A percentile compares a stretch with the other conserved stretches of the same genome.
phyloP scores from a whole-genome alignment of 2,888 invertebrate genomes.

The Odontomyia ornata region DNA sequence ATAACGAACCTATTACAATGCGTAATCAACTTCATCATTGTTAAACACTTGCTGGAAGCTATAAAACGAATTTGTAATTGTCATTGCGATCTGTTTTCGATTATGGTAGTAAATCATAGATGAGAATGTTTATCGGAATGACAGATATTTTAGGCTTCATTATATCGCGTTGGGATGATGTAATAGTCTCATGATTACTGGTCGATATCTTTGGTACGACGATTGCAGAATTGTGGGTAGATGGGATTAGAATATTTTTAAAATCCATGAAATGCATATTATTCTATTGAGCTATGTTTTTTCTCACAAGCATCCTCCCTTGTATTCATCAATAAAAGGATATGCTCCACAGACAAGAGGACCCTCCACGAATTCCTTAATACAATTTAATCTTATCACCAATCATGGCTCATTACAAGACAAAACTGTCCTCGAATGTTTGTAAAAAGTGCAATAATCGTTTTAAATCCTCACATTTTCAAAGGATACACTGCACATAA shows the following conservation, averaged over 20 bases:
- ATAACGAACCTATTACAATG: conserved; percentile 33
- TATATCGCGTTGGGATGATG: not conserved
- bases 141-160: conserved; percentile 22
- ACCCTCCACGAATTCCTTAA: not conserved
- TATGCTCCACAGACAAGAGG: too few species aligned
- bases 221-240: too few species aligned
- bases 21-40: conserved; percentile 23
- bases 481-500: not conserved
- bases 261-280: too few species aligned
- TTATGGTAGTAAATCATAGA: conserved; percentile 37
- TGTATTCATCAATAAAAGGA: too few species aligned
- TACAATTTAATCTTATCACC: conserved; percentile 25
- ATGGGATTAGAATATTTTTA: too few species aligned
- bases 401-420: conserved; percentile 23
- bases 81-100: conserved; percentile 31
- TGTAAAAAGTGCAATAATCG: conserved; percentile 40
- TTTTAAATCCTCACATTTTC: conserved; percentile 16
- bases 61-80: conserved; percentile 33
- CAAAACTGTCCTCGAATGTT: conserved; percentile 30
- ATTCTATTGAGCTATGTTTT: too few species aligned
- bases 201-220: too few species aligned
- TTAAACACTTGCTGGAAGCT: conserved; percentile 32
- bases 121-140: conserved; percentile 13
- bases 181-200: too few species aligned
- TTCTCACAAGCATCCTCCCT: too few species aligned